Evolutionary conservation across 2,797 vertebrate genomes (phyloP), one percentile per base, ranked within the genome.

Genomic region (Crenichthys baileyi): DNA sequence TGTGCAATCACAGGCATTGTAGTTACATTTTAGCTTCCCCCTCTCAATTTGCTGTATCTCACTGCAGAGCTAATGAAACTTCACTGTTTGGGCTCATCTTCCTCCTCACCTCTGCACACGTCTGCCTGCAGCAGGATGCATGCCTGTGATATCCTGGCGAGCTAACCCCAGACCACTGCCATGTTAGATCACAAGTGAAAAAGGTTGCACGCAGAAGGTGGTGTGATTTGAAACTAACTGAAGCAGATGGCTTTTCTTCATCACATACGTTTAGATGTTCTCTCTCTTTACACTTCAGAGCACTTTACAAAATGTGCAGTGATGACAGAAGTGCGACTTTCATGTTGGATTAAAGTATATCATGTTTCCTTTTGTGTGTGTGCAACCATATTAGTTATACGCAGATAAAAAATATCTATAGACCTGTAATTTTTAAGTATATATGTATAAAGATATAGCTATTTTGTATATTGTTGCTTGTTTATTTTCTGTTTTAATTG

Each of bases 381-480:
- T 90, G 88, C 76, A 87, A 81, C 83, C 87, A 83, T 85, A 77
- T 88, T 87, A 91, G 79, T 93, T 88, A 90, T 89, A 87, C 83
- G 91, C 84, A 87, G 82, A 91, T 82, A 87, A 86, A 86, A 87
- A 81, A 51, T 87, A 93, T 93, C 82, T 93, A 88, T 89, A 90
- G 82, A 87, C 83, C 76, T 92, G 87, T 91, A 85, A 90, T 92
- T 88, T 90, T 89, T 87, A 70, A 90, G 90, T 93, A 93, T 90
- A 92, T 92, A 90, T 94, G 92, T 94, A 93, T 85, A 94, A 93
- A 94, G 89, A 81, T 88, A 94, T 92, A 92, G 91, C 86, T 95
- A 94, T 94, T 94, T 94, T 94, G 92, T 94, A 94, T 94, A 94
- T 94, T 90, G 90, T 93, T 90, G 89, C 90, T 92, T 93, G 84